A percentile compares a stretch with the other conserved stretches of the same genome.
These are phyloP conservation scores for Beris morrisii DNA, from an alignment of 2,888 invertebrate species.

Conservation along the genomic window DNA sequence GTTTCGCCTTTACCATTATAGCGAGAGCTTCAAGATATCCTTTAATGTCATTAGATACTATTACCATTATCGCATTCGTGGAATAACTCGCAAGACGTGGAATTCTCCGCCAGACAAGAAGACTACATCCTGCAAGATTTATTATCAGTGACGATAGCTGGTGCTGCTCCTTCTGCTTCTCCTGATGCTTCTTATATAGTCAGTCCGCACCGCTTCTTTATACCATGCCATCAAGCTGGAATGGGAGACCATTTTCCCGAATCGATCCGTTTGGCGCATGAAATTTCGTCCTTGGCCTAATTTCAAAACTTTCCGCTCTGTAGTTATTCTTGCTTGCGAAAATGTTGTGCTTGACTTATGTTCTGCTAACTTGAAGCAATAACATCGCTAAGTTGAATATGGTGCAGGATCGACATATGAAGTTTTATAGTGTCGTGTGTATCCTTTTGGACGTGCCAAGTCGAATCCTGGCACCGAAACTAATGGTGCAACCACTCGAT, in stretches of 20 bases:
- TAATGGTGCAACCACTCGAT: conserved; percentile 8
- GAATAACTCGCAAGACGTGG: too few relatives aligned
- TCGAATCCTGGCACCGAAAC: conserved; percentile 1
- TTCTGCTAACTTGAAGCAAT: conserved; percentile 9
- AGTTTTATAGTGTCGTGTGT: not conserved
- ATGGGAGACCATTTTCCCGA: not conserved
- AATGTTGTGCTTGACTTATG: not conserved
- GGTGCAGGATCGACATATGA: not conserved
- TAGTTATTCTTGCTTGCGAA: conserved; percentile 1
- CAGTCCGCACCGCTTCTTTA: conserved; percentile 3
- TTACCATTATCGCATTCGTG: too few relatives aligned
- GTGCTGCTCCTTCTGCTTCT: too few relatives aligned
- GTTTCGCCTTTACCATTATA: too few relatives aligned
- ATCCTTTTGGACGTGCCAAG: not conserved
- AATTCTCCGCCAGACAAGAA: too few relatives aligned
- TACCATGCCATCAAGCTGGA: conserved; percentile 4
- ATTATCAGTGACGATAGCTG: too few relatives aligned
- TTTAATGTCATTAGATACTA: too few relatives aligned
- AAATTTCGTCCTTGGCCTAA: conserved; percentile 5
- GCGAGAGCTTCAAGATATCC: too few relatives aligned
- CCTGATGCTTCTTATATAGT: not conserved
- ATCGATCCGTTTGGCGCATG: conserved; percentile 12
- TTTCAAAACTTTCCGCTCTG: not conserved
- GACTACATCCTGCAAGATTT: too few relatives aligned
- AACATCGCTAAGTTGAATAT: not conserved